Evolutionary conservation across 2,888 invertebrate genomes (phyloP).

Genomic region (Sphaerophoria taeniata): DNA sequence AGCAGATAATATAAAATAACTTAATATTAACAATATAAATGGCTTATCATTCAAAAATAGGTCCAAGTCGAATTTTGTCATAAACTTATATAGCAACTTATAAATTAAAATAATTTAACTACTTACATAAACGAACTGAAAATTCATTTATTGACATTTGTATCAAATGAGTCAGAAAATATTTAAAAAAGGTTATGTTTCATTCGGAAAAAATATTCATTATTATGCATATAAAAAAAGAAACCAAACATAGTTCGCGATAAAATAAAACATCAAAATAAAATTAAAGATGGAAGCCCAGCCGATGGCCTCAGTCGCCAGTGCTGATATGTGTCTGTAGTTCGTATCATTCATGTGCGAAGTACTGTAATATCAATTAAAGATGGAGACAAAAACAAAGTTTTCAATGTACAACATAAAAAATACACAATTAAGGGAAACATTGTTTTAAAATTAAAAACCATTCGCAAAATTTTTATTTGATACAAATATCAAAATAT

Average conservation of each 20-base stretch:
- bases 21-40: conserved; percentile 50
- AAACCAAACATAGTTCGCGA: neutral
- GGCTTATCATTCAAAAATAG: conserved; percentile 70
- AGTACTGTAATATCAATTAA: no score
- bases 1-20: conserved; percentile 46
- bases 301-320: no score
- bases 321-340: no score
- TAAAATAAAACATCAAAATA: neutral
- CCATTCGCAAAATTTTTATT: neutral
- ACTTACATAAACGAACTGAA: neutral
- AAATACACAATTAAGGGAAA: neutral
- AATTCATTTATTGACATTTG: conserved; percentile 19
- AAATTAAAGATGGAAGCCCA: neutral
- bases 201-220: neutral
- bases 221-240: neutral
- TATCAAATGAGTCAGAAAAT: neutral
- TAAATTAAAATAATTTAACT: neutral
- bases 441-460: neutral
- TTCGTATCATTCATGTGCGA: no score
- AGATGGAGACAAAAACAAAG: no score
- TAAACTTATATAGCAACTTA: conserved; percentile 39
- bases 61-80: conserved; percentile 40
- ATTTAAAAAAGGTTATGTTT: neutral
- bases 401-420: neutral
- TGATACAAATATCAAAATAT: conserved; percentile 45